phyloP scores from a whole-genome alignment of 2,888 invertebrate genomes.

The Molanna angustata region DNA sequence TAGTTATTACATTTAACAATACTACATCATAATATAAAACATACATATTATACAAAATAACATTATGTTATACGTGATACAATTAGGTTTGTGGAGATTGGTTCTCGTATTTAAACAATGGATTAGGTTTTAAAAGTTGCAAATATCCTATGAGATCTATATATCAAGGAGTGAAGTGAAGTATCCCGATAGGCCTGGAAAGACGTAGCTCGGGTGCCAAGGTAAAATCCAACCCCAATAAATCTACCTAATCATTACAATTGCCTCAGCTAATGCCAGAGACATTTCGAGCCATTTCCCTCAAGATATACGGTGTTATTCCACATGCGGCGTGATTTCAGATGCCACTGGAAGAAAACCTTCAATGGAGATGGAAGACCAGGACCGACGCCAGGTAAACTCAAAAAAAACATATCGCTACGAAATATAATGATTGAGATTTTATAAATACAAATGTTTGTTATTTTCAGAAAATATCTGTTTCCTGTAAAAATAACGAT shows the following conservation, averaged over 20 bases:
- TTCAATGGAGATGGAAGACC: conserved; percentile 8
- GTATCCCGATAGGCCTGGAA: not conserved
- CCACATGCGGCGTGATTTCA: conserved; percentile 20
- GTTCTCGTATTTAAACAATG: too few relatives aligned
- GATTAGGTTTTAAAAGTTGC: not conserved
- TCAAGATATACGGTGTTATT: conserved; percentile 31
- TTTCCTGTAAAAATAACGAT: too few relatives aligned
- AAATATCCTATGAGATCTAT: conserved; percentile 1
- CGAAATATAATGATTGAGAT: too few relatives aligned
- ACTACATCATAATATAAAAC: too few relatives aligned
- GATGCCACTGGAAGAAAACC: conserved; percentile 9
- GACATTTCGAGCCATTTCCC: conserved; percentile 33
- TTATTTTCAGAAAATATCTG: too few relatives aligned
- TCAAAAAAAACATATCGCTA: too few relatives aligned
- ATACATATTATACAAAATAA: too few relatives aligned
- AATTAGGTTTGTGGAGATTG: too few relatives aligned
- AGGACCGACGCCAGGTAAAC: not conserved
- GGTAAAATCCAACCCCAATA: conserved; percentile 32
- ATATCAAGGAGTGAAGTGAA: conserved; percentile 3
- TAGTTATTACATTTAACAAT: too few relatives aligned
- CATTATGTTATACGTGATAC: too few relatives aligned
- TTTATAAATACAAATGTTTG: too few relatives aligned
- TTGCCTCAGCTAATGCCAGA: conserved; percentile 32
- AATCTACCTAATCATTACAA: conserved; percentile 34
- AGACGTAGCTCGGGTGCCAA: conserved; percentile 16